Evolutionary conservation across 2,888 invertebrate species (phyloP).

Genomic region (Lycia hirtaria): DNA sequence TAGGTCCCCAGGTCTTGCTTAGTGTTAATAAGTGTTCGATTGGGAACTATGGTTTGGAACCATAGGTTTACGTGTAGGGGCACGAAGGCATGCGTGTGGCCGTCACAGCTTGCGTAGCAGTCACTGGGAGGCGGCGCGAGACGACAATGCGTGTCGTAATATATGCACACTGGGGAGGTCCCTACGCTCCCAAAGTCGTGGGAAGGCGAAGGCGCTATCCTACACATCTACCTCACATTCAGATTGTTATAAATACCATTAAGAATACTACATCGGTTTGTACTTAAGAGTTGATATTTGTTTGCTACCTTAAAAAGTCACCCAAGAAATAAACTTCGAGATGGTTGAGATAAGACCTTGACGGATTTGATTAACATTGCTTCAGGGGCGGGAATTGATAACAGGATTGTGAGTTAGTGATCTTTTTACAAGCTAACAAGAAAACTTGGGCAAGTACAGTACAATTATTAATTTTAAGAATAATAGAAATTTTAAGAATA

Average conservation of each 20-base stretch:
- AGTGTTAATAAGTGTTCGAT: conserved; percentile 39
- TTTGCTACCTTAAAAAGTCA: conserved; percentile 35
- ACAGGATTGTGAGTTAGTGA: conserved; percentile 7
- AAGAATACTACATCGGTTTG: conserved; percentile 36
- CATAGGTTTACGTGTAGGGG: conserved; percentile 44
- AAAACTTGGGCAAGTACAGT: too few species aligned
- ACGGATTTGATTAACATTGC: conserved; percentile 21
- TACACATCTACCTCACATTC: conserved; percentile 45
- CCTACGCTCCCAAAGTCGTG: conserved; percentile 57
- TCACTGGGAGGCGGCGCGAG: conserved; percentile 46
- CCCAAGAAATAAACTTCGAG: conserved; percentile 25
- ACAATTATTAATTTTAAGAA: too few species aligned
- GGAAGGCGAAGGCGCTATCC: conserved; percentile 74
- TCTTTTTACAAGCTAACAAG: neutral
- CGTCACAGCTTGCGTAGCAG: conserved; percentile 34
- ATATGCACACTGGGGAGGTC: conserved; percentile 82
- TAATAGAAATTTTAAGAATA: too few species aligned
- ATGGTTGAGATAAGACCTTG: conserved; percentile 20
- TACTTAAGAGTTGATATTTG: conserved; percentile 34
- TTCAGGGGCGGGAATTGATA: neutral
- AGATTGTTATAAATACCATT: conserved; percentile 45
- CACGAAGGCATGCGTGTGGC: conserved; percentile 40
- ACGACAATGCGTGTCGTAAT: conserved; percentile 74
- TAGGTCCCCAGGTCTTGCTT: conserved; percentile 27
- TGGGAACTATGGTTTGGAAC: conserved; percentile 35